Percentiles rank a stretch among this genome's conserved stretches.
phyloP scores from a whole-genome alignment of 2,113 vertebrate genomes.

The Leptosomus discolor region DNA sequence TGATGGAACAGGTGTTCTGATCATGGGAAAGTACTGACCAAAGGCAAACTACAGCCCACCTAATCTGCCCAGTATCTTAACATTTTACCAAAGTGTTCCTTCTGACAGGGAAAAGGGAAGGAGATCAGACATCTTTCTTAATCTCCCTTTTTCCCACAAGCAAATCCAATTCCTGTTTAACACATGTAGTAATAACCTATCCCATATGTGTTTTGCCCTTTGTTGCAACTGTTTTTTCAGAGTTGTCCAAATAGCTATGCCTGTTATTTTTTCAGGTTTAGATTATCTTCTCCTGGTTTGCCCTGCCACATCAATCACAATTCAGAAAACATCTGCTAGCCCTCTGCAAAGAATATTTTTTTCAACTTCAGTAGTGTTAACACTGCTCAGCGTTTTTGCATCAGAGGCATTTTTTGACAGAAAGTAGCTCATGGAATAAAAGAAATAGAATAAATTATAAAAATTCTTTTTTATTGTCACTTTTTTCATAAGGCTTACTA shows the following conservation, averaged over 20 bases:
- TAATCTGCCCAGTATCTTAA: not conserved
- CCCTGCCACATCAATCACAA: conserved; percentile 11
- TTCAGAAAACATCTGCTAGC: conserved; percentile 42
- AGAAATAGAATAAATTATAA: not conserved
- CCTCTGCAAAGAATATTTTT: not conserved
- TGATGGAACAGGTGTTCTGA: not conserved
- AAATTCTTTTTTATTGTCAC: not conserved
- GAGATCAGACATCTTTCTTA: not conserved
- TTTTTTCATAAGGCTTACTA: not conserved
- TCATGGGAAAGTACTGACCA: not conserved
- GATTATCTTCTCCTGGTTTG: conserved; percentile 12
- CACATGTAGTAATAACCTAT: conserved; percentile 35
- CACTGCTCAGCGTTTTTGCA: not conserved
- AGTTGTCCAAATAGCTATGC: not conserved
- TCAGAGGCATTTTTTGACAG: not conserved
- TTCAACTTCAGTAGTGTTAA: not conserved
- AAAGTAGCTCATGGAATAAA: not conserved
- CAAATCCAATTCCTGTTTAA: conserved; percentile 40
- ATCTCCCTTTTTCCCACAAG: conserved; percentile 15
- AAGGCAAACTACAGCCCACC: not conserved
- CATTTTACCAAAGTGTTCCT: not conserved
- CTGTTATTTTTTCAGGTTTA: conserved; percentile 17
- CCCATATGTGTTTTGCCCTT: conserved; percentile 19
- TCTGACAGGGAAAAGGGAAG: not conserved
- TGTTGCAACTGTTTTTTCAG: not conserved